Conservation (phyloP, 2,797 vertebrate species). For the Agapornis canus region DNA sequence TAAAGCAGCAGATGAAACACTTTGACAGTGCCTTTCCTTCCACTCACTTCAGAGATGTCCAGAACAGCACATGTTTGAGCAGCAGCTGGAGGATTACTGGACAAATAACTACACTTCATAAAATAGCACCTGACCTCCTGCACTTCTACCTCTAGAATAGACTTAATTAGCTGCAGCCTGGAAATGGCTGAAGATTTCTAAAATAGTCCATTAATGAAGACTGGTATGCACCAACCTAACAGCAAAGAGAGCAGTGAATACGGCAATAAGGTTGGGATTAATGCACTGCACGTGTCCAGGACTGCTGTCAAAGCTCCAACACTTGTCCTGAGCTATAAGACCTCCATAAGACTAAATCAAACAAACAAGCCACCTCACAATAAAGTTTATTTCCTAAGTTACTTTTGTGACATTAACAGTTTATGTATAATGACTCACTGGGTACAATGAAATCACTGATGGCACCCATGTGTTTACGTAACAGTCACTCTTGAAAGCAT, state of each 20-base stretch:
- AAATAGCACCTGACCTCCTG: slow-evolving; percentile 60
- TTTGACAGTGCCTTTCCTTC: neutral
- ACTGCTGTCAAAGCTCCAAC: neutral
- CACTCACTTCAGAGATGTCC: neutral
- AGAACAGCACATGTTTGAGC: neutral
- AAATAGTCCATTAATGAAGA: slow-evolving; percentile 68
- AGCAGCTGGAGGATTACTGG: slow-evolving; percentile 65
- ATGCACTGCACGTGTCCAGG: neutral
- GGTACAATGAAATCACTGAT: neutral
- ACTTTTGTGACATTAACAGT: neutral
- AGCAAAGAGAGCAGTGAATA: slow-evolving; percentile 33
- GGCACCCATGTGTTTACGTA: neutral
- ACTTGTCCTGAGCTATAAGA: neutral
- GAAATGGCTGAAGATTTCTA: slow-evolving; percentile 29
- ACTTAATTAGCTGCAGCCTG: slow-evolving; percentile 59
- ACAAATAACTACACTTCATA: slow-evolving; percentile 53
- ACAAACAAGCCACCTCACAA: neutral
- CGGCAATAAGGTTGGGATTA: slow-evolving; percentile 45
- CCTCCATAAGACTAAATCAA: neutral
- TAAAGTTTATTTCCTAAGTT: slow-evolving; percentile 5
- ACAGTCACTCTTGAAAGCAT: neutral
- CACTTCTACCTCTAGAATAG: slow-evolving; percentile 9
- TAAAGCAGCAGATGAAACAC: neutral
- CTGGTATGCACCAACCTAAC: slow-evolving; percentile 45
- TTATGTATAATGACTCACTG: neutral